These are phyloP conservation scores for Actenoides lindsayi DNA, from an alignment of 2,113 vertebrate species.

Conservation along the genomic window DNA sequence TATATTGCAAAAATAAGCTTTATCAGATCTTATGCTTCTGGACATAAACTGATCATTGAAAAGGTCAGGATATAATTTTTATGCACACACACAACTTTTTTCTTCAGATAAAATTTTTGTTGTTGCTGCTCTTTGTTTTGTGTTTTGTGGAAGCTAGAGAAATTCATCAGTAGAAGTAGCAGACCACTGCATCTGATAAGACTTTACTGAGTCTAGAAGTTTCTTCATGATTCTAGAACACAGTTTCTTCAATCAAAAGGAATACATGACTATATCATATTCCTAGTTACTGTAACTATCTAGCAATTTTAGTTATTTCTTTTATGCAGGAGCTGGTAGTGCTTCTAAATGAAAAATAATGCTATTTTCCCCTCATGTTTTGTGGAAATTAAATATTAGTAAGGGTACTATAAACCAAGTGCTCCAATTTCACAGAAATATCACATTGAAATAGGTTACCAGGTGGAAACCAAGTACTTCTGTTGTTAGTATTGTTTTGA, in stretches of 20 bases:
- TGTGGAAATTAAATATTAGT: background rate
- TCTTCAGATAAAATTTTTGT: background rate
- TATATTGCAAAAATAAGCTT: slow-evolving; percentile 29
- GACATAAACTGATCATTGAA: slow-evolving; percentile 37
- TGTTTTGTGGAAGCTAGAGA: background rate
- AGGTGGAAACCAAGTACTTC: background rate
- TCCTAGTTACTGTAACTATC: background rate
- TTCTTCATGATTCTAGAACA: background rate
- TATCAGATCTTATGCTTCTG: slow-evolving; percentile 32
- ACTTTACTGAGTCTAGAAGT: background rate
- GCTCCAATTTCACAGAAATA: background rate
- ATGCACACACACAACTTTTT: background rate
- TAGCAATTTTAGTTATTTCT: background rate
- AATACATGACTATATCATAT: background rate
- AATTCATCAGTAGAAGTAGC: background rate
- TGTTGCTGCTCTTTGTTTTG: background rate
- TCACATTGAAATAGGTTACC: background rate
- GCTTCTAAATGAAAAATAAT: background rate
- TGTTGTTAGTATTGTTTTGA: background rate
- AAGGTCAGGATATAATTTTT: slow-evolving; percentile 56
- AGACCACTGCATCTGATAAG: background rate
- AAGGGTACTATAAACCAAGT: background rate
- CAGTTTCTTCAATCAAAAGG: background rate
- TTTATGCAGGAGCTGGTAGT: background rate
- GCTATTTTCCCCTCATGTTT: background rate